A percentile compares a stretch with the other conserved stretches of the same genome.
These are phyloP conservation scores for Margaritifera margaritifera DNA, from an alignment of 2,888 invertebrate species.

Conservation along the genomic window DNA sequence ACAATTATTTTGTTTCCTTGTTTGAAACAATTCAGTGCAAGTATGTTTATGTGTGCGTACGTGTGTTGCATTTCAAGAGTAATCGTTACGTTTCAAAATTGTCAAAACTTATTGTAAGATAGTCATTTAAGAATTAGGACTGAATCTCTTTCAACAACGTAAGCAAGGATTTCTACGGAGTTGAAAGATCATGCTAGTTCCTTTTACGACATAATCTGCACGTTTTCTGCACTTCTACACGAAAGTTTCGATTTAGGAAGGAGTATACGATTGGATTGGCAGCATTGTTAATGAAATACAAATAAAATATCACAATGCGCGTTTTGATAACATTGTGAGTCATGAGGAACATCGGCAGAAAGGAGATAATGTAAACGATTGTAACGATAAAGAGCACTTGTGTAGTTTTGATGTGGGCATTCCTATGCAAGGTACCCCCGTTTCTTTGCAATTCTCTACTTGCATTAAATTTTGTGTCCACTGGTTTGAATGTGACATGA, in stretches of 20 bases:
- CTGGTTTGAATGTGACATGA: too few species aligned
- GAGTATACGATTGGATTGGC: constrained; percentile 65
- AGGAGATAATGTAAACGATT: constrained; percentile 54
- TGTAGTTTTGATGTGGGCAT: constrained; percentile 58
- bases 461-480: too few species aligned
- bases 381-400: constrained; percentile 58
- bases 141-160: too few species aligned
- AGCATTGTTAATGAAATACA: constrained; percentile 61
- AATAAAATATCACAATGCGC: constrained; percentile 47
- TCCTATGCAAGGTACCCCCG: constrained; percentile 3
- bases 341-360: constrained; percentile 58
- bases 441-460: too few species aligned
- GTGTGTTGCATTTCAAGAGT: too few species aligned
- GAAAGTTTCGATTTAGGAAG: constrained; percentile 57
- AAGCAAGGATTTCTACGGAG: too few species aligned
- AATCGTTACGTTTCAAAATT: too few species aligned
- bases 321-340: constrained; percentile 36
- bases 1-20: too few species aligned
- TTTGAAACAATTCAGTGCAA: too few species aligned
- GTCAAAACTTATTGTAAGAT: too few species aligned
- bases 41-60: too few species aligned
- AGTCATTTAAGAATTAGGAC: too few species aligned
- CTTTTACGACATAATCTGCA: constrained; percentile 2
- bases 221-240: constrained; percentile 39
- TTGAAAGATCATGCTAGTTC: neutral